Conservation (phyloP, 2,797 vertebrate species). For the Hoplostethus mediterraneus region DNA sequence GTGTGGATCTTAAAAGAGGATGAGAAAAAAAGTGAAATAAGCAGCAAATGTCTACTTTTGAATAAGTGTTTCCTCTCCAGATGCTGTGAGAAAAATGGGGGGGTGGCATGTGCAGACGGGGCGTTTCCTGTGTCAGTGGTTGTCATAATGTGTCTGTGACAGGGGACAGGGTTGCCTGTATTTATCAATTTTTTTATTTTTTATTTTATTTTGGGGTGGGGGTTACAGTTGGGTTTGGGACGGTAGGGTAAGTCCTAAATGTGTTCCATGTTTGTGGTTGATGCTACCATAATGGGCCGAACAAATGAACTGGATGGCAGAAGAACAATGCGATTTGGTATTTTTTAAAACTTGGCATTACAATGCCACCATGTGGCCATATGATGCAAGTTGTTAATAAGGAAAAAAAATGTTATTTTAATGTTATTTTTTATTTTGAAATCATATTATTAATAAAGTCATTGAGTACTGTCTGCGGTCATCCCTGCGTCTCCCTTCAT, state of each 20-base stretch:
- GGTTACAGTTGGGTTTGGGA: too few species aligned
- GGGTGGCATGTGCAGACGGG: conserved; percentile 65
- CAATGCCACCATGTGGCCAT: conserved; percentile 88
- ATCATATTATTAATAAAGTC: conserved; percentile 90
- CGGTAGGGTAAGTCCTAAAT: conserved; percentile 35
- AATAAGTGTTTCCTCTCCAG: conserved; percentile 42
- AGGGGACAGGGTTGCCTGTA: conserved; percentile 80
- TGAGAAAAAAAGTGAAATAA: conserved; percentile 34
- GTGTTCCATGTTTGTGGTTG: conserved; percentile 68
- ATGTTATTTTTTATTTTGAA: conserved; percentile 87
- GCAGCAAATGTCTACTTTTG: conserved; percentile 59
- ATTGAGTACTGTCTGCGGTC: conserved; percentile 83
- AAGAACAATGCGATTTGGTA: conserved; percentile 78
- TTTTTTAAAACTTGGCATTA: conserved; percentile 84
- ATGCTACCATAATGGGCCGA: conserved; percentile 62
- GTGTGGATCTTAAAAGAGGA: conserved; percentile 75
- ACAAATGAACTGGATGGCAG: conserved; percentile 78
- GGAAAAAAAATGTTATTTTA: conserved; percentile 85
- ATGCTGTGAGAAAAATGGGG: conserved; percentile 25
- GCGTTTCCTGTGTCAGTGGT: conserved; percentile 79
- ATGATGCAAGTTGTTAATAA: conserved; percentile 85
- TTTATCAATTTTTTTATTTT: conserved; percentile 72
- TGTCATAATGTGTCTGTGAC: conserved; percentile 80
- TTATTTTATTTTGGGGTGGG: conserved; percentile 1
- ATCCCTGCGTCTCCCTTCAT: conserved; percentile 44